Percentiles rank a stretch among this genome's conserved stretches.
phyloP scores from a whole-genome alignment of 2,888 invertebrate genomes.

The Keiferia lycopersicella region DNA sequence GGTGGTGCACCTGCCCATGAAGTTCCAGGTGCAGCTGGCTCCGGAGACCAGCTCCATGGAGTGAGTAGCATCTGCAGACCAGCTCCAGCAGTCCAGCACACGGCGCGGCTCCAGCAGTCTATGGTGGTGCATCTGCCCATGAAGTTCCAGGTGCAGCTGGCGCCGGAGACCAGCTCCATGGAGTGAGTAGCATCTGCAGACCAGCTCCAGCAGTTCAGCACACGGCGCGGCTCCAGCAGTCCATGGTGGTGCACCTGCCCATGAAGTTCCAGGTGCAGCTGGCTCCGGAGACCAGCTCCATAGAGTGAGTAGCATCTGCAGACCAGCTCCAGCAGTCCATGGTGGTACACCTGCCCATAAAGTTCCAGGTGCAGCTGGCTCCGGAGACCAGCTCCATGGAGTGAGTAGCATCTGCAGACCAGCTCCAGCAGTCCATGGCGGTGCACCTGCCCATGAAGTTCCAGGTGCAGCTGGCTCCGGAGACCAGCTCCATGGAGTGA shows the following conservation, averaged over 20 bases:
- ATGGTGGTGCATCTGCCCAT: constrained; percentile 84
- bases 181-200: constrained; percentile 52
- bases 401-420: constrained; percentile 49
- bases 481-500: constrained; percentile 57
- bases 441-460: constrained; percentile 84
- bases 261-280: constrained; percentile 75
- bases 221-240: constrained; percentile 85
- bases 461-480: constrained; percentile 55
- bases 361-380: constrained; percentile 65
- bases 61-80: constrained; percentile 49
- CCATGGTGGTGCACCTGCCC: constrained; percentile 84
- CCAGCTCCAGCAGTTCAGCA: constrained; percentile 83
- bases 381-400: constrained; percentile 50
- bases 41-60: constrained; percentile 50
- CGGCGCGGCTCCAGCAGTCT: constrained; percentile 85
- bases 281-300: constrained; percentile 45
- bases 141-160: constrained; percentile 70
- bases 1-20: constrained; percentile 84
- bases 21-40: constrained; percentile 65
- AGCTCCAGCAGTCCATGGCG: constrained; percentile 85
- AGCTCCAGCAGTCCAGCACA: constrained; percentile 83
- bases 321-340: constrained; percentile 82
- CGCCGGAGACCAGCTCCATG: constrained; percentile 47
- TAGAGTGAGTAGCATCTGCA: constrained; percentile 55
- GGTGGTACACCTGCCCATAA: constrained; percentile 84